Conservation (phyloP, 2,888 invertebrate genomes). For the Cephus nigrinus region DNA sequence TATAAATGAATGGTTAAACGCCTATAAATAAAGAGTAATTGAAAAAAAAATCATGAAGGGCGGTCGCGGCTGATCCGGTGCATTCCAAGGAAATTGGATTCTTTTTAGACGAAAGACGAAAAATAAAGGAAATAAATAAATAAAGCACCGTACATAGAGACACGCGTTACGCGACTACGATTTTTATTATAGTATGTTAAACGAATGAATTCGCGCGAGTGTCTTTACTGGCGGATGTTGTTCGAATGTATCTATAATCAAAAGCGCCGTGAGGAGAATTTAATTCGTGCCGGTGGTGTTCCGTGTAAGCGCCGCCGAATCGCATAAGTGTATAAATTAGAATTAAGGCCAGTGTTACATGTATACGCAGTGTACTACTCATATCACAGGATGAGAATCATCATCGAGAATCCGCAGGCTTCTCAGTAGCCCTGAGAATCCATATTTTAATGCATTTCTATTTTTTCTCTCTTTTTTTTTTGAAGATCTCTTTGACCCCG, state of each 20-base stretch:
- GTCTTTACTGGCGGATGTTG: background rate
- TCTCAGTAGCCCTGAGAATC: background rate
- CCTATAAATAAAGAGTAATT: background rate
- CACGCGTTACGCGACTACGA: background rate
- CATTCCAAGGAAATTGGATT: background rate
- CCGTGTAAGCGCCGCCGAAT: background rate
- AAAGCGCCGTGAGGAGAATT: slow-evolving; percentile 20
- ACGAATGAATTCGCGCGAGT: background rate
- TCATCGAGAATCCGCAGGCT: slow-evolving; percentile 26
- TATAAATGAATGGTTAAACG: slow-evolving; percentile 32
- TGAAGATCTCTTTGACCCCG: background rate
- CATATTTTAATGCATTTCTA: background rate
- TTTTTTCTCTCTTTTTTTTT: too few relatives aligned
- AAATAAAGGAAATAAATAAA: background rate
- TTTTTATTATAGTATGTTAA: background rate
- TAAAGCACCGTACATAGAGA: background rate
- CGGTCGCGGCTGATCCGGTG: background rate
- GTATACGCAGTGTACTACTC: slow-evolving; percentile 66
- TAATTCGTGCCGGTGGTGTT: background rate
- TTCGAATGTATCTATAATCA: slow-evolving; percentile 25
- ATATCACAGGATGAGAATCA: slow-evolving; percentile 61
- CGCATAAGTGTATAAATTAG: slow-evolving; percentile 60
- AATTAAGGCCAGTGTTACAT: slow-evolving; percentile 66
- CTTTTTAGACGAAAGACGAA: background rate
- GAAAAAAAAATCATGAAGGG: slow-evolving; percentile 1